These are phyloP conservation scores for Phenganax subtilis DNA, from an alignment of 92 coral and sea anemone species.

Conservation along the genomic window DNA sequence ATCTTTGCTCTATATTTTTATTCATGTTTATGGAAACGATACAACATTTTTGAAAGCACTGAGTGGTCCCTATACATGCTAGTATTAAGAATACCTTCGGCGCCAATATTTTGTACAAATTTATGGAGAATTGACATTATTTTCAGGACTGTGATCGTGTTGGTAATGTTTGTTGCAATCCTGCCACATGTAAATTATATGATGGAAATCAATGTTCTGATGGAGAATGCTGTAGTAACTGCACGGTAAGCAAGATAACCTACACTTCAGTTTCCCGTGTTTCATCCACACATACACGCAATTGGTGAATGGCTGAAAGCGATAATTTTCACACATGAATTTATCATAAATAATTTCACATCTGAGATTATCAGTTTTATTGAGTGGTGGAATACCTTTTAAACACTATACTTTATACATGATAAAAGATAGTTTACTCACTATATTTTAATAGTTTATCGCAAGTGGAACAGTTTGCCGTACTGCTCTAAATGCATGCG, in stretches of 20 bases:
- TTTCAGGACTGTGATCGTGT: slow-evolving; percentile 47
- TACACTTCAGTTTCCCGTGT: not conserved
- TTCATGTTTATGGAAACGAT: too few relatives aligned
- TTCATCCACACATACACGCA: not conserved
- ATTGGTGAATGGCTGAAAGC: not conserved
- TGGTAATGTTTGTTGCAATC: slow-evolving; percentile 52
- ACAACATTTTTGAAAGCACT: not conserved
- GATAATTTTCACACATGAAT: not conserved
- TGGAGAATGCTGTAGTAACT: slow-evolving; percentile 59
- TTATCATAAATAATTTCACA: too few relatives aligned
- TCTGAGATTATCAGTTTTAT: too few relatives aligned
- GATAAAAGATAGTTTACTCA: too few relatives aligned
- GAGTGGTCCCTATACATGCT: not conserved
- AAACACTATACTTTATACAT: too few relatives aligned
- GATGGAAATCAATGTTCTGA: slow-evolving; percentile 44
- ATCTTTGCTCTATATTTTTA: too few relatives aligned
- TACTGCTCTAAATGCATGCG: slow-evolving; percentile 64
- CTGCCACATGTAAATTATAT: slow-evolving; percentile 48
- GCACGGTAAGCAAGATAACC: slow-evolving; percentile 18
- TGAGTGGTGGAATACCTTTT: too few relatives aligned
- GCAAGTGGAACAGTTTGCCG: slow-evolving; percentile 61
- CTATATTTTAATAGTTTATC: slow-evolving; percentile 43
- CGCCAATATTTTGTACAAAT: too few relatives aligned
- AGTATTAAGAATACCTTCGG: not conserved
- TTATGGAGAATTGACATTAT: too few relatives aligned